Evolutionary conservation across 2,113 vertebrate species (phyloP), one percentile per base, ranked within the genome.

Genomic region (Pseudopodoces humilis): DNA sequence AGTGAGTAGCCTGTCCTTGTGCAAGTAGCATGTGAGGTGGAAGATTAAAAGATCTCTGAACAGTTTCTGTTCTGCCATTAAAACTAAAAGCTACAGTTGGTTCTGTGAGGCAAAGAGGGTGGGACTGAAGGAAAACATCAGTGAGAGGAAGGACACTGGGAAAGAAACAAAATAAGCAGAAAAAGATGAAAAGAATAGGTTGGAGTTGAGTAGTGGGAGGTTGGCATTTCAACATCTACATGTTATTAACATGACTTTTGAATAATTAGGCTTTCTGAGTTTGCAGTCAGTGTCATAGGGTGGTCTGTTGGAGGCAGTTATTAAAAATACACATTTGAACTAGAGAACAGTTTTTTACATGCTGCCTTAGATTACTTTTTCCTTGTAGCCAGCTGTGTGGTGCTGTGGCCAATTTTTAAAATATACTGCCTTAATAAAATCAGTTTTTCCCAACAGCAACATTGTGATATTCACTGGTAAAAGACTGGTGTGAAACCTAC

Each of bases 401-500:
- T 68, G 71, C 67, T 88, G 90, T 37, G 88, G 88, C 84, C 90
- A 95, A 86, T 71, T 89, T 94, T 92, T 91, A 68, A 89, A 92
- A 96, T 84, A 89, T 89, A 91, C 74, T 87, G 84, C 87, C 65
- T 89, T 87, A 92, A 94, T 94, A 96, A 95, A 91, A 90, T 47
- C 89, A 78, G 44, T 33, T 84, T 94, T 87, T 86, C 87, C 81
- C 62, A 94, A 82, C 70, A 94, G 84, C 65, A 85, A 47, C 44
- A 44, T 64, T 84, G 70, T 70, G 65, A 92, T 87, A 82, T 0
- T 22, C 33, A 39, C 60, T 70, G 55, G 46, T 94, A 95, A 83
- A 81, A 65, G 12, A 84, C 44, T 75, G 52, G 56, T 95, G 64
- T 84, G 87, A 95, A 95, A 88, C 77, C 43, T 35, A 68, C 30